Percentiles rank a stretch among this genome's conserved stretches.
These are phyloP conservation scores for Spondyliosoma cantharus DNA, from an alignment of 2,797 vertebrate species.

Conservation along the genomic window DNA sequence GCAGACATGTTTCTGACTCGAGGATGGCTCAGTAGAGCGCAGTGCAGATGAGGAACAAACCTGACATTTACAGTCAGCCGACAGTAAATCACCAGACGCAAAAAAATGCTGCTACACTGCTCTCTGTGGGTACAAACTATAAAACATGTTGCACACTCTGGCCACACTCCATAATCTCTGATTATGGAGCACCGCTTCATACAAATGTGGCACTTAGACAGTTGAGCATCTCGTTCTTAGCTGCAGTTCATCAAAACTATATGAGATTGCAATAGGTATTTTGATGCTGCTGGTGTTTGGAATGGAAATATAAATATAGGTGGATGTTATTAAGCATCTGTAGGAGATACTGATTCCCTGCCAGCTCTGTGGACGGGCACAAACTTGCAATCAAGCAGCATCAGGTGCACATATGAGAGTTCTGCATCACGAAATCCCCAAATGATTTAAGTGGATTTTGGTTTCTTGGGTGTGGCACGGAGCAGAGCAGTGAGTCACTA, in stretches of 20 bases:
- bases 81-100: conserved; percentile 57
- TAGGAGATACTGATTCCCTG: not conserved
- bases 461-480: conserved; percentile 63
- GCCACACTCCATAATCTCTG: conserved; percentile 46
- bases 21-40: conserved; percentile 25
- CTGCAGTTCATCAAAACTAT: not conserved
- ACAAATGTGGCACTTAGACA: conserved; percentile 21
- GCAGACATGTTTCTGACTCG: conserved; percentile 22
- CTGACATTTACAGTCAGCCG: conserved; percentile 54
- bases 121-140: conserved; percentile 61
- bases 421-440: conserved; percentile 27
- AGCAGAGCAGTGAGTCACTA: conserved; percentile 65
- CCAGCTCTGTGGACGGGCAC: not conserved
- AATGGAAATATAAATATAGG: not conserved
- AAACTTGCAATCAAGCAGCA: conserved; percentile 24
- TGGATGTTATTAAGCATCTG: not conserved
- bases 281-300: not conserved
- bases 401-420: conserved; percentile 54
- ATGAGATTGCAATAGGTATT: not conserved
- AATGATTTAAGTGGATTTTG: conserved; percentile 60
- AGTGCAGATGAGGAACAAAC: conserved; percentile 35
- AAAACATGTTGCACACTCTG: conserved; percentile 51
- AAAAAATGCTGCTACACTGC: conserved; percentile 45
- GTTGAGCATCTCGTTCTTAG: conserved; percentile 1
- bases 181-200: conserved; percentile 30